These are phyloP conservation scores for Agrypnia vestita DNA, from an alignment of 1,140 invertebrate species.

Conservation along the genomic window DNA sequence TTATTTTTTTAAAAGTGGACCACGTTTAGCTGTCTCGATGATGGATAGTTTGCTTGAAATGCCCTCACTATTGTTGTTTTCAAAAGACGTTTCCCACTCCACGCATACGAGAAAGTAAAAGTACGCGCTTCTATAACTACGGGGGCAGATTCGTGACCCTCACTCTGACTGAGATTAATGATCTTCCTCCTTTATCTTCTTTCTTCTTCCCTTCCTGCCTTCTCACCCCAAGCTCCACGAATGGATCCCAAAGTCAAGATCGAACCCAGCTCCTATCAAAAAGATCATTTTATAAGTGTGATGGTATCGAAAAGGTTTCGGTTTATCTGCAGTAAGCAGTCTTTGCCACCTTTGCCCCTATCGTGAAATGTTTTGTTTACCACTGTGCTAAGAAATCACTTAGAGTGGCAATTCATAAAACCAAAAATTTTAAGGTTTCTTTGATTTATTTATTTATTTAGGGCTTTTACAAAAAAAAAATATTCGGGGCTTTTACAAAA, in stretches of 20 bases:
- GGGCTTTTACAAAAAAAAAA: too few relatives aligned
- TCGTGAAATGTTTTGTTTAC: too few relatives aligned
- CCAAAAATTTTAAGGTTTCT: too few relatives aligned
- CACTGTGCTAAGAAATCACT: too few relatives aligned
- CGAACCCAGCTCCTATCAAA: background rate
- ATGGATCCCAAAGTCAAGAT: constrained; percentile 12
- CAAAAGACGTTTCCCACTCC: constrained; percentile 1
- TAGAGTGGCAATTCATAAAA: too few relatives aligned
- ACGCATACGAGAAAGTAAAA: background rate
- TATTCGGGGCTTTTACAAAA: too few relatives aligned
- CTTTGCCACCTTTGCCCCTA: too few relatives aligned
- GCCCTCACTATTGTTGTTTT: background rate
- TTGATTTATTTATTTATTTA: too few relatives aligned
- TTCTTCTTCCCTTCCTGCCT: constrained; percentile 1
- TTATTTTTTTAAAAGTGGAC: too few relatives aligned
- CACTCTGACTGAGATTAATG: constrained; percentile 58
- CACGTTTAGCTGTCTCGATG: too few relatives aligned
- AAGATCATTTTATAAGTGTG: constrained; percentile 45
- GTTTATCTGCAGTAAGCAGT: background rate
- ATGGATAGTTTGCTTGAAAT: too few relatives aligned
- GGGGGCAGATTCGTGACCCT: constrained; percentile 34
- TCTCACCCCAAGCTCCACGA: background rate
- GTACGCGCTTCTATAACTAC: background rate
- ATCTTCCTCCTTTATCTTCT: constrained; percentile 52
- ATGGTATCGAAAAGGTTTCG: constrained; percentile 7